These are phyloP conservation scores for Decapterus maruadsi DNA, from an alignment of 2,797 vertebrate species.

Conservation along the genomic window DNA sequence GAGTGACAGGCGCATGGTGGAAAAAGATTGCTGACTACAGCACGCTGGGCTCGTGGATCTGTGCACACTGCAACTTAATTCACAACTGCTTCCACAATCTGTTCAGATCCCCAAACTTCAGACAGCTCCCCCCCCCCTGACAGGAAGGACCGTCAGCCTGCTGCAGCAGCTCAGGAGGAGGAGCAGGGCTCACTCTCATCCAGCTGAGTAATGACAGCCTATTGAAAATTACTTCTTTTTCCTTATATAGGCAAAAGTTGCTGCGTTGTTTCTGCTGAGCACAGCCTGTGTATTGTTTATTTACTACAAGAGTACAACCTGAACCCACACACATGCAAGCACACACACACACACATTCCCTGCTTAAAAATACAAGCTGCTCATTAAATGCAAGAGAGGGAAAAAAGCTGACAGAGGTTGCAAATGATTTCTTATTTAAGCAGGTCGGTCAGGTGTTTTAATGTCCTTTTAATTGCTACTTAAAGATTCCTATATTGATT, in stretches of 20 bases:
- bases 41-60: too few species aligned
- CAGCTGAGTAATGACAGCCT: constrained; percentile 14
- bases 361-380: neutral
- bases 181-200: neutral
- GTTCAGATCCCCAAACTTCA: constrained; percentile 16
- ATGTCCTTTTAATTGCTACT: neutral
- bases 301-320: neutral
- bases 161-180: constrained; percentile 10
- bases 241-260: constrained; percentile 1
- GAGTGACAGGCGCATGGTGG: neutral
- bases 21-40: constrained; percentile 51
- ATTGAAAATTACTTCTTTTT: neutral
- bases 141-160: constrained; percentile 15
- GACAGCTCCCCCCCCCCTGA: constrained; percentile 1
- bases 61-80: constrained; percentile 24
- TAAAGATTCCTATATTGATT: neutral
- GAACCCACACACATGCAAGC: neutral
- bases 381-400: neutral
- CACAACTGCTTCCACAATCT: constrained; percentile 9
- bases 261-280: neutral
- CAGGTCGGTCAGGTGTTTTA: neutral
- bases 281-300: constrained; percentile 27
- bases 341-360: neutral
- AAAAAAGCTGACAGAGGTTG: too few species aligned
- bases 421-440: neutral